phyloP scores from a whole-genome alignment of 1,140 invertebrate species.

The Drosophila varians region DNA sequence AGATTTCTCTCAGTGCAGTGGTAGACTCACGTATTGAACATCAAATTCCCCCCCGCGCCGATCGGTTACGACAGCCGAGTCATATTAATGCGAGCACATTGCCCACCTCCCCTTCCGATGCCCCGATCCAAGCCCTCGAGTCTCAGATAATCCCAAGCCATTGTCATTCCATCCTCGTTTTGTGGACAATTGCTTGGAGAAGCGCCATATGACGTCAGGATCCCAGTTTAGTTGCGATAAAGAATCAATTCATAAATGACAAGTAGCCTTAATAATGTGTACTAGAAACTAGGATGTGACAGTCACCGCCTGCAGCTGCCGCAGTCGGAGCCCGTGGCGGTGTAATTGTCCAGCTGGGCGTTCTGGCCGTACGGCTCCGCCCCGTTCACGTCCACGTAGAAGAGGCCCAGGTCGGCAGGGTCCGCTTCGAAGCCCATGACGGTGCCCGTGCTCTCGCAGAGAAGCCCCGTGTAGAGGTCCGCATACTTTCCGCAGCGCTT shows the following conservation, averaged over 20 bases:
- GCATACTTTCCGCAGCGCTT: conserved; percentile 3
- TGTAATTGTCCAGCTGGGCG: conserved; percentile 14
- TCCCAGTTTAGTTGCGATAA: not conserved
- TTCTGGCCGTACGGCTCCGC: conserved; percentile 50
- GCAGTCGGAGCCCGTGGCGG: conserved; percentile 13
- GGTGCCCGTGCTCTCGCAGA: not conserved
- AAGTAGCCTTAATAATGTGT: too few relatives aligned
- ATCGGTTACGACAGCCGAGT: conserved; percentile 27
- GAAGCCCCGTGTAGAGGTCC: conserved; percentile 10
- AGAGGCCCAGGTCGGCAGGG: conserved; percentile 28
- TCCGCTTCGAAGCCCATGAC: conserved; percentile 56
- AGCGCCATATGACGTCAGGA: conserved; percentile 21
- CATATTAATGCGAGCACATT: conserved; percentile 39
- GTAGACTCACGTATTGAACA: conserved; percentile 25
- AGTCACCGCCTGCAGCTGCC: conserved; percentile 18
- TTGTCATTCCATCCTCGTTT: conserved; percentile 33
- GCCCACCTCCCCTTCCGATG: conserved; percentile 12
- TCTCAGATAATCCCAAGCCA: conserved; percentile 7
- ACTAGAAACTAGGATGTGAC: not conserved
- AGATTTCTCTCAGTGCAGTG: conserved; percentile 1
- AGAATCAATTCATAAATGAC: not conserved
- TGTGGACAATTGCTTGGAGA: conserved; percentile 14
- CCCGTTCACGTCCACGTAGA: conserved; percentile 49
- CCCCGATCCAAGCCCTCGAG: conserved; percentile 7
- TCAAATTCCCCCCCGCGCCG: conserved; percentile 11